Conservation (phyloP, 2,888 invertebrate species). For the Leucoma salicis region DNA sequence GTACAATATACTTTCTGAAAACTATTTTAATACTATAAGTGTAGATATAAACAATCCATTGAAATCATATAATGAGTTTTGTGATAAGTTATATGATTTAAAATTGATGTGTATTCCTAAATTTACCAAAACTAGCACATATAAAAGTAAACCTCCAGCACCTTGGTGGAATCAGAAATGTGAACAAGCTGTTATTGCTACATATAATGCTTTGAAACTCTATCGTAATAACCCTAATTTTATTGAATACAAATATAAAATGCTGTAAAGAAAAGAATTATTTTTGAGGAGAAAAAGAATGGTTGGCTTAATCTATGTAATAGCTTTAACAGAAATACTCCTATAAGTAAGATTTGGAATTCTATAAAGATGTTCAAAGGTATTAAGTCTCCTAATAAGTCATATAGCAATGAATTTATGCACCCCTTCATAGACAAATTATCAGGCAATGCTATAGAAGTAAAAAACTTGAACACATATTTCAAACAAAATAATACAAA, state of each 20-base stretch:
- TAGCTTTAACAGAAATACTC: neutral
- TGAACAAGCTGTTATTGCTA: neutral
- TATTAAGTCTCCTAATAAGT: neutral
- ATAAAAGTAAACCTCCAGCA: constrained; percentile 9
- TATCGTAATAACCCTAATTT: neutral
- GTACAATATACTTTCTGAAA: constrained; percentile 9
- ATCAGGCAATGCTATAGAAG: neutral
- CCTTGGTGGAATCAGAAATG: constrained; percentile 1
- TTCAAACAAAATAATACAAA: neutral
- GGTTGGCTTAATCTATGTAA: neutral
- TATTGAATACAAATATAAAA: neutral
- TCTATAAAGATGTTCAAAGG: neutral
- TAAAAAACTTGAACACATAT: neutral
- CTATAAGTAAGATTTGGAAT: neutral
- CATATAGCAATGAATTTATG: neutral
- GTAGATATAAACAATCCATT: constrained; percentile 3
- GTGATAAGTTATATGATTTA: constrained; percentile 4
- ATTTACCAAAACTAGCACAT: constrained; percentile 8
- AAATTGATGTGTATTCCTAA: constrained; percentile 8
- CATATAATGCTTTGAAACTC: neutral
- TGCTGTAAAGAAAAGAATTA: neutral
- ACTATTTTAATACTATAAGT: constrained; percentile 5
- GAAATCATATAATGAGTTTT: constrained; percentile 4
- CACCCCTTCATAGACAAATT: neutral
- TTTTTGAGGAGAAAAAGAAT: neutral